Percentiles rank a stretch among this genome's conserved stretches.
phyloP scores from a whole-genome alignment of 2,113 vertebrate species.

The Terrapene triunguis region DNA sequence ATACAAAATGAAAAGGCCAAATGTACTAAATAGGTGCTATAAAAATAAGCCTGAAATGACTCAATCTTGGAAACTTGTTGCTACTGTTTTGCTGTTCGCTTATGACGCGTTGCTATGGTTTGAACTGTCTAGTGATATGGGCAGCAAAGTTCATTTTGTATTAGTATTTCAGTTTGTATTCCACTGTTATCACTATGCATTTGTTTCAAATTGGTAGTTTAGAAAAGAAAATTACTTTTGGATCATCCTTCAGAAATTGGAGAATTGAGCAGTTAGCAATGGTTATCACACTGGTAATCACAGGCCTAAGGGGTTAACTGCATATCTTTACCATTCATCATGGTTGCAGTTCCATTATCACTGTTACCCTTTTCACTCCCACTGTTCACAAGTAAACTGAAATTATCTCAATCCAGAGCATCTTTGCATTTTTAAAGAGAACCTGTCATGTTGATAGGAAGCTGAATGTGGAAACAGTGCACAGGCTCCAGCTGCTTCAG shows the following conservation, averaged over 20 bases:
- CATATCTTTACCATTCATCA: background rate
- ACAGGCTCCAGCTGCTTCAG: background rate
- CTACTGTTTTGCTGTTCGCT: conserved; percentile 71
- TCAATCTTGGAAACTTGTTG: conserved; percentile 78
- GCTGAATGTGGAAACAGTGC: background rate
- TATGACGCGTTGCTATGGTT: conserved; percentile 56
- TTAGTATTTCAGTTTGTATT: conserved; percentile 61
- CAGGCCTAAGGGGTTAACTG: background rate
- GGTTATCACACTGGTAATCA: background rate
- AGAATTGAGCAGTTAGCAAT: background rate
- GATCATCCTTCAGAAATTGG: background rate
- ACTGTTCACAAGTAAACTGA: background rate
- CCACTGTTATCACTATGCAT: background rate
- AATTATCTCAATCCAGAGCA: background rate
- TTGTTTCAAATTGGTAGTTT: background rate
- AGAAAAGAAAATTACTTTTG: background rate
- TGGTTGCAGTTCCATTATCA: background rate
- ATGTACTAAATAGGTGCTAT: conserved; percentile 54
- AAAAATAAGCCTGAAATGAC: conserved; percentile 71
- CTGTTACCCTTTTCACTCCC: background rate
- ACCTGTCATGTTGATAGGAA: background rate
- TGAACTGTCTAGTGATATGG: conserved; percentile 61
- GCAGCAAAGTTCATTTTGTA: conserved; percentile 70
- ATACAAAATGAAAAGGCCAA: conserved; percentile 28
- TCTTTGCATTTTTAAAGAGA: background rate